Evolutionary conservation across 2,888 invertebrate genomes (phyloP).

Genomic region (Eurytoma adleriae): DNA sequence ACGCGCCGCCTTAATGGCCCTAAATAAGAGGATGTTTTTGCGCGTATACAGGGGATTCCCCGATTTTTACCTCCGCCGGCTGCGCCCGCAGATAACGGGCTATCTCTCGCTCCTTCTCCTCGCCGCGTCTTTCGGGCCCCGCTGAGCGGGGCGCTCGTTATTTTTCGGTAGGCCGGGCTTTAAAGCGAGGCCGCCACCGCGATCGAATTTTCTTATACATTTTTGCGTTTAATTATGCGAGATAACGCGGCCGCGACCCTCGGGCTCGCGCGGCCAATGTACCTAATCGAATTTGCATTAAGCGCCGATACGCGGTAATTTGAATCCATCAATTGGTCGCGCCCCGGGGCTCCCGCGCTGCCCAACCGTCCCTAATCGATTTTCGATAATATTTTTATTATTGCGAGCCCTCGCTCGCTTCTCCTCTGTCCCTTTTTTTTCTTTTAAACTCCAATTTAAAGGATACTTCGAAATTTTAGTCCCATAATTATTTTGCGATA

Average conservation of each 20-base stretch:
- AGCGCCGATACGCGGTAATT: constrained; percentile 31
- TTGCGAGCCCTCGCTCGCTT: not conserved
- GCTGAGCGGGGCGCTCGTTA: constrained; percentile 9
- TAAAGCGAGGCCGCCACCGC: not conserved
- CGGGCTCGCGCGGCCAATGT: not conserved
- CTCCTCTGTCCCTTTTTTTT: too few relatives aligned
- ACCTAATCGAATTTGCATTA: constrained; percentile 48
- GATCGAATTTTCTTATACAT: constrained; percentile 30
- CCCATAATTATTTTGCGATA: too few relatives aligned
- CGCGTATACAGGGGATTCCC: not conserved
- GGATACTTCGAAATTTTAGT: too few relatives aligned
- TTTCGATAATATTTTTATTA: constrained; percentile 29
- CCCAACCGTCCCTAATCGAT: constrained; percentile 4
- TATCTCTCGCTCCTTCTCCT: constrained; percentile 2
- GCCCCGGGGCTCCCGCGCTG: not conserved
- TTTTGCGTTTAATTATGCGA: constrained; percentile 51
- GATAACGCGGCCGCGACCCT: constrained; percentile 14
- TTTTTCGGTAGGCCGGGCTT: not conserved
- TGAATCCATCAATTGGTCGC: constrained; percentile 40
- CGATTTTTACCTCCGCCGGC: constrained; percentile 6
- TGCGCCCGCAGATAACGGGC: constrained; percentile 14
- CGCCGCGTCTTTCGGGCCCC: not conserved
- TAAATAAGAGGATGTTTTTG: constrained; percentile 35
- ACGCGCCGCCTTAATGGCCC: constrained; percentile 1
- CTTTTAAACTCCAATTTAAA: too few relatives aligned